Evolutionary conservation across 1,140 invertebrate species (phyloP).

Genomic region (Antheraea mylitta): DNA sequence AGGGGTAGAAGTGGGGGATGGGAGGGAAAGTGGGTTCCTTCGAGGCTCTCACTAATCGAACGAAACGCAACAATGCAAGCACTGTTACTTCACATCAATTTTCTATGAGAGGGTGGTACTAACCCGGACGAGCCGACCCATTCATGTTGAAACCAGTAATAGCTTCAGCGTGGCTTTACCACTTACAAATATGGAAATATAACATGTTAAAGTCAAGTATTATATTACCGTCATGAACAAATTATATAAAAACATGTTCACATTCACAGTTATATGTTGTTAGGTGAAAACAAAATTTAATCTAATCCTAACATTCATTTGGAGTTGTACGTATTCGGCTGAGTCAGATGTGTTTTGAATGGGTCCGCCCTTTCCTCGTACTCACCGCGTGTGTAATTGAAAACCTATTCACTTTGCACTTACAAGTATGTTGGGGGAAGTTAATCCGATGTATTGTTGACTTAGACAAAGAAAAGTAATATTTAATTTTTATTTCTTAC

Average conservation of each 20-base stretch:
- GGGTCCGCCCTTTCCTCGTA: conserved; percentile 26
- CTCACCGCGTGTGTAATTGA: conserved; percentile 26
- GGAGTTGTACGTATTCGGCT: conserved; percentile 15
- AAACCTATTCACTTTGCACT: conserved; percentile 26
- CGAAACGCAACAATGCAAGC: no score
- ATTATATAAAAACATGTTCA: neutral
- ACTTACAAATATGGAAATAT: no score
- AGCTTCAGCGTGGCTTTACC: no score
- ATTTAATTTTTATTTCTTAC: neutral
- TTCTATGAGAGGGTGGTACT: no score
- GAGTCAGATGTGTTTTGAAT: conserved; percentile 16
- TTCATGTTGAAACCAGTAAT: no score
- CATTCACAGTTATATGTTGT: neutral
- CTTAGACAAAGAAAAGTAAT: conserved; percentile 5
- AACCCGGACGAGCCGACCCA: no score
- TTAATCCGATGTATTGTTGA: conserved; percentile 32
- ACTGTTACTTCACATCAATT: no score
- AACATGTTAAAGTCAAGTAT: no score
- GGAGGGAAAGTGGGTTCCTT: no score
- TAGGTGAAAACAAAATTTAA: conserved; percentile 19
- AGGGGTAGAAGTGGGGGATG: no score
- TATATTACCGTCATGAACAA: neutral
- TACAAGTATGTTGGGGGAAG: conserved; percentile 18
- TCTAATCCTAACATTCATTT: conserved; percentile 15
- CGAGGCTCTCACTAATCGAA: no score